phyloP scores from a whole-genome alignment of 92 coral and sea anemone species.

The Phenganax subtilis region DNA sequence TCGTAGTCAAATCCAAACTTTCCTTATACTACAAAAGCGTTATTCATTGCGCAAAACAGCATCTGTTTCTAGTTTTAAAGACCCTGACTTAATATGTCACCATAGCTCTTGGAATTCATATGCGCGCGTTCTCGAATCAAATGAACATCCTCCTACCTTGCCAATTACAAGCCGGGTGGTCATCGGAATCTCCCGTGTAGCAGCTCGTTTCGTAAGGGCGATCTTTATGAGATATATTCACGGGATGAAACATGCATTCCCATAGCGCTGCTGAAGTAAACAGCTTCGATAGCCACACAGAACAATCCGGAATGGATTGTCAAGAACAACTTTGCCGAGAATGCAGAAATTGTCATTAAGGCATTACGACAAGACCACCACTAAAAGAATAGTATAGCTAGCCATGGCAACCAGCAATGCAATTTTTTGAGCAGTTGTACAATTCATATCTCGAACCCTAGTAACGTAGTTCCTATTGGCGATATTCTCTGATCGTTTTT shows the following conservation, averaged over 20 bases:
- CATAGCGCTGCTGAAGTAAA: neutral
- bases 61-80: too few species aligned
- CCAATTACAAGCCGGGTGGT: slow-evolving; percentile 12
- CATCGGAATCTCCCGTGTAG: neutral
- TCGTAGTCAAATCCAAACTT: too few species aligned
- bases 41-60: too few species aligned
- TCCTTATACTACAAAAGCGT: too few species aligned
- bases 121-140: neutral
- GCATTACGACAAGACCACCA: neutral
- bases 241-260: neutral
- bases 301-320: neutral
- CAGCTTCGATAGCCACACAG: neutral
- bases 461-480: too few species aligned
- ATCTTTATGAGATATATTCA: neutral
- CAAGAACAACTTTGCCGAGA: slow-evolving; percentile 2
- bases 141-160: slow-evolving; percentile 18
- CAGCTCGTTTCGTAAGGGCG: too few species aligned
- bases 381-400: neutral
- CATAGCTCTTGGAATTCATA: neutral
- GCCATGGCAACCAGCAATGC: neutral
- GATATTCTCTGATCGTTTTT: too few species aligned
- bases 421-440: neutral
- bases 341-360: slow-evolving; percentile 16
- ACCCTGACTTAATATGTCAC: neutral
- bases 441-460: neutral